Conservation (phyloP, 2,797 vertebrate genomes). For the Rhynchotus rufescens region DNA sequence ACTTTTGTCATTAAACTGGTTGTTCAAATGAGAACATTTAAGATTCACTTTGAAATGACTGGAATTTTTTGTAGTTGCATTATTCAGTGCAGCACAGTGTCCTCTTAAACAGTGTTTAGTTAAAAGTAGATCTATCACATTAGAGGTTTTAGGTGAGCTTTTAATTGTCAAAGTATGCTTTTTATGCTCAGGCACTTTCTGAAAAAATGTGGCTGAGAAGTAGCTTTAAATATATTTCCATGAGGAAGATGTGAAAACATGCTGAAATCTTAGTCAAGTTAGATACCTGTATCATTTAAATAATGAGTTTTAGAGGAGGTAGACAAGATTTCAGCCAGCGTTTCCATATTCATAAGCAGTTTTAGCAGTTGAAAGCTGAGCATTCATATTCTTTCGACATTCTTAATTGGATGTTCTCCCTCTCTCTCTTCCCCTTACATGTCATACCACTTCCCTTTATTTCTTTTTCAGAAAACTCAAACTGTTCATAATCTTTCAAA, state of each 20-base stretch:
- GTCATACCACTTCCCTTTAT: neutral
- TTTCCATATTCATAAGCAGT: slow-evolving; percentile 15
- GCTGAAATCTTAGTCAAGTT: neutral
- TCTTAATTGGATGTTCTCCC: slow-evolving; percentile 51
- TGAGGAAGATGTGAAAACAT: slow-evolving; percentile 14
- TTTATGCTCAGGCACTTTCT: neutral
- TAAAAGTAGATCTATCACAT: neutral
- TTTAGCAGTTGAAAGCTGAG: slow-evolving; percentile 41
- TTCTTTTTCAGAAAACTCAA: slow-evolving; percentile 2
- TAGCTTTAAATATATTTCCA: neutral
- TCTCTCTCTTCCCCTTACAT: neutral
- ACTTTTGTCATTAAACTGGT: neutral
- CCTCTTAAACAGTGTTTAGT: neutral
- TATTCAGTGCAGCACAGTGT: neutral
- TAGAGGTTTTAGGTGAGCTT: neutral
- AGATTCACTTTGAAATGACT: neutral
- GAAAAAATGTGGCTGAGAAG: neutral
- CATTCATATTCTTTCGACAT: slow-evolving; percentile 61
- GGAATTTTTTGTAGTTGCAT: neutral
- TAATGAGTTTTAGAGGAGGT: slow-evolving; percentile 13
- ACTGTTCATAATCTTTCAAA: neutral
- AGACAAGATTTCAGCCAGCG: slow-evolving; percentile 39
- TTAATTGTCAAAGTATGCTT: neutral
- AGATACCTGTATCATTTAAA: slow-evolving; percentile 44
- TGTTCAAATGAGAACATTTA: neutral